Conservation (phyloP, 2,888 invertebrate genomes). For the Eupelmus urozonus region DNA sequence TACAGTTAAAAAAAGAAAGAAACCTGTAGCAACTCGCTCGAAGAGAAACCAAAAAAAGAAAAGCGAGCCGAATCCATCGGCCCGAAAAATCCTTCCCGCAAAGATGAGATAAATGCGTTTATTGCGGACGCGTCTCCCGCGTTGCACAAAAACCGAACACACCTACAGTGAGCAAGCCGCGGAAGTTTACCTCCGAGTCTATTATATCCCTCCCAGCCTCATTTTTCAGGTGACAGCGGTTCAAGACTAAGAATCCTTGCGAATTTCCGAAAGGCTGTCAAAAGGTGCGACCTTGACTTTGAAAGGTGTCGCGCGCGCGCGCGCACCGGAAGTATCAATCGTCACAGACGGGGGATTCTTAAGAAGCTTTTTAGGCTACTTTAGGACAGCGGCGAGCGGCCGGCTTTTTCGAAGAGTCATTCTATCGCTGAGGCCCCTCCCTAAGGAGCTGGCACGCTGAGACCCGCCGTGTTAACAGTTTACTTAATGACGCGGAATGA, state of each 20-base stretch:
- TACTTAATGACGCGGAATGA: conserved; percentile 7
- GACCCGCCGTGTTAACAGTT: background rate
- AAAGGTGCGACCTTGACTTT: conserved; percentile 41
- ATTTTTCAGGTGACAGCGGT: conserved; percentile 24
- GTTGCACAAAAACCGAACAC: too few relatives aligned
- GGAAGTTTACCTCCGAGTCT: conserved; percentile 42
- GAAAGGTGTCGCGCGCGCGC: background rate
- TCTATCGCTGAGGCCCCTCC: background rate
- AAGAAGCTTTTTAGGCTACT: background rate
- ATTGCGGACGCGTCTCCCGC: conserved; percentile 13
- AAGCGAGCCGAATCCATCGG: background rate
- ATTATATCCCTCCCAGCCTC: conserved; percentile 25
- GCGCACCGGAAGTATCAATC: conserved; percentile 50
- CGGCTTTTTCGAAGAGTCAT: conserved; percentile 5
- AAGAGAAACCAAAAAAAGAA: background rate
- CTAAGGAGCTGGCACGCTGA: background rate
- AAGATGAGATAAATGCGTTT: conserved; percentile 37
- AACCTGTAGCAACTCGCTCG: background rate
- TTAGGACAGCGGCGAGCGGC: too few relatives aligned
- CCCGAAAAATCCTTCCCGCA: background rate
- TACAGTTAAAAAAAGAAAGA: too few relatives aligned
- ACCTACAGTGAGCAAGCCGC: conserved; percentile 33
- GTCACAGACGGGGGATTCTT: background rate
- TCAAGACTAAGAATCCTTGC: conserved; percentile 11
- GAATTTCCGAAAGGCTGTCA: conserved; percentile 5